phyloP scores from a whole-genome alignment of 2,113 vertebrate genomes.

The Neodon shergylaensis region DNA sequence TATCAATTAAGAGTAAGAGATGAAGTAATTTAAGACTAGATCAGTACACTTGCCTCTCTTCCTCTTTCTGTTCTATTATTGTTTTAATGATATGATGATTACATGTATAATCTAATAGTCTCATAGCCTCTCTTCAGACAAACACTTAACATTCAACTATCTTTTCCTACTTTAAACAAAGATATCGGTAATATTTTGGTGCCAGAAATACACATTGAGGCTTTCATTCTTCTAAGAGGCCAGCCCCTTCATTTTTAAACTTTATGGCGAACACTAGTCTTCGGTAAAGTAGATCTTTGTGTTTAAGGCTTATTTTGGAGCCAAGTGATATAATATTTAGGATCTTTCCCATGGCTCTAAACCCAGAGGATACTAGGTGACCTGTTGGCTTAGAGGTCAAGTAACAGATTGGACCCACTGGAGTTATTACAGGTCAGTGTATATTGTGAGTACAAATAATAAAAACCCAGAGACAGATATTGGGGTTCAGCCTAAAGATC shows the following conservation, averaged over 20 bases:
- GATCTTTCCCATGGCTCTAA: neutral
- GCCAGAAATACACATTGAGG: neutral
- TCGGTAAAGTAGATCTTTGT: slow-evolving; percentile 48
- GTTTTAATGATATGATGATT: neutral
- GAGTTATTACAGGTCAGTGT: neutral
- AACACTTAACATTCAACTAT: slow-evolving; percentile 32
- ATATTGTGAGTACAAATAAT: neutral
- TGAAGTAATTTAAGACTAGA: slow-evolving; percentile 22
- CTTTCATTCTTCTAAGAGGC: slow-evolving; percentile 1
- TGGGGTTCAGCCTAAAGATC: too few relatives aligned
- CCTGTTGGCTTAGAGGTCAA: neutral
- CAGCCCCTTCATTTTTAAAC: neutral
- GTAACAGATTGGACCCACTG: slow-evolving; percentile 18
- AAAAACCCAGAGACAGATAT: too few relatives aligned
- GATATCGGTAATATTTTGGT: slow-evolving; percentile 3
- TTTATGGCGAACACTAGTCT: slow-evolving; percentile 1
- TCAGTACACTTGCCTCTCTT: neutral
- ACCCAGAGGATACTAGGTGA: neutral
- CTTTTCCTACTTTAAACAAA: slow-evolving; percentile 50
- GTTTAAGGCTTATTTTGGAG: slow-evolving; percentile 44
- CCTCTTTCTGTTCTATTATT: neutral
- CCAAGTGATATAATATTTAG: neutral
- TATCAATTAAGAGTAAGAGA: neutral
- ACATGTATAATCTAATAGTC: slow-evolving; percentile 1
- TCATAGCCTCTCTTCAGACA: slow-evolving; percentile 29